Percentiles rank a stretch among this genome's conserved stretches.
Conservation (phyloP, 2,113 vertebrate genomes). For the Rhea pennata region DNA sequence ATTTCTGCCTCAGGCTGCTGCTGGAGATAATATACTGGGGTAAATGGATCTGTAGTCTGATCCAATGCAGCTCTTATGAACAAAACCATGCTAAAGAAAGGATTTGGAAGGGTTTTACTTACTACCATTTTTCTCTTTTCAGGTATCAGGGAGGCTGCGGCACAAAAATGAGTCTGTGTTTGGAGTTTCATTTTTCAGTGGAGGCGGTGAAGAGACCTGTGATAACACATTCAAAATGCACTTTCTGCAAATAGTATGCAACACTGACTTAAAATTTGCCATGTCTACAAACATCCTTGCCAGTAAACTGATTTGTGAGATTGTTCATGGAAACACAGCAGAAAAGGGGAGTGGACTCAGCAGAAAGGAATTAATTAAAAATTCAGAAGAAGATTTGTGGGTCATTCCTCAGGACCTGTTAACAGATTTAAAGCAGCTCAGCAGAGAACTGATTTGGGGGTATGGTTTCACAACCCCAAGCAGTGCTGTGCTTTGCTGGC, state of each 20-base stretch:
- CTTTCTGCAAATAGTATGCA: constrained; percentile 51
- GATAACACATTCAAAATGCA: constrained; percentile 11
- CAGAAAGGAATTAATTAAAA: constrained; percentile 61
- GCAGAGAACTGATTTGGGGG: neutral
- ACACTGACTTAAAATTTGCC: constrained; percentile 59
- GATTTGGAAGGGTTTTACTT: neutral
- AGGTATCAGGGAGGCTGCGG: neutral
- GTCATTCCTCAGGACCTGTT: constrained; percentile 13
- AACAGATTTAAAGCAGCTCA: constrained; percentile 25
- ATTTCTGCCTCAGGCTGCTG: neutral
- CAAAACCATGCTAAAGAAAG: neutral
- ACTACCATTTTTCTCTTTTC: neutral
- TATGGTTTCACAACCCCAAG: neutral
- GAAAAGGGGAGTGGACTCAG: constrained; percentile 52
- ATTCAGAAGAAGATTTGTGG: constrained; percentile 35
- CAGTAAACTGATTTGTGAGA: constrained; percentile 66
- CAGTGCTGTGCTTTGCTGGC: neutral
- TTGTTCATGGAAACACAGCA: constrained; percentile 57
- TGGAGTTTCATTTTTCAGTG: neutral
- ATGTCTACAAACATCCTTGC: constrained; percentile 45
- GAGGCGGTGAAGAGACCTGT: neutral
- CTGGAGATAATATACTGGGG: neutral
- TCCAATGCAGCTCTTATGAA: neutral
- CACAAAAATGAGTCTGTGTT: neutral
- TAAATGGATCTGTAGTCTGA: neutral